These are phyloP conservation scores for Lordiphosa collinella DNA, from an alignment of 1,140 invertebrate genomes.

Conservation along the genomic window DNA sequence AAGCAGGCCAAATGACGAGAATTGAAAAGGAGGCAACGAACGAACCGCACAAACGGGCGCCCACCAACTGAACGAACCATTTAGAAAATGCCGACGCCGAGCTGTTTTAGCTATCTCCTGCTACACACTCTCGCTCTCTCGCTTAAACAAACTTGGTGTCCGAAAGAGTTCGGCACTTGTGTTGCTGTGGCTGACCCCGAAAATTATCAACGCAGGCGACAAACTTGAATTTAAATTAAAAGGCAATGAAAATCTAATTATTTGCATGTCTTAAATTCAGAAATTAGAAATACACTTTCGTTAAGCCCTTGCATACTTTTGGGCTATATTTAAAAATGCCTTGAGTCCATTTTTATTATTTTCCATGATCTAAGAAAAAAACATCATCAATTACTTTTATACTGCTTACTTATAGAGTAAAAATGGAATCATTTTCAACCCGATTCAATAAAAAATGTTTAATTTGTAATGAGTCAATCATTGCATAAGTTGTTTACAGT, in stretches of 20 bases:
- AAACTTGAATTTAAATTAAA: conserved; percentile 75
- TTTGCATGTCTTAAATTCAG: conserved; percentile 6
- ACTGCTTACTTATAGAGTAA: too few relatives aligned
- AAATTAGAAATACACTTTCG: conserved; percentile 23
- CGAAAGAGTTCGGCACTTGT: conserved; percentile 18
- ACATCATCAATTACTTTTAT: too few relatives aligned
- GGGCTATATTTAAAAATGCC: not conserved
- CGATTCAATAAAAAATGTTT: too few relatives aligned
- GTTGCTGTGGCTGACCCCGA: conserved; percentile 46
- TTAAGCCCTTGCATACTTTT: too few relatives aligned
- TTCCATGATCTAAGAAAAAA: too few relatives aligned
- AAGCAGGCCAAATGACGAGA: conserved; percentile 2
- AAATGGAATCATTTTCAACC: too few relatives aligned
- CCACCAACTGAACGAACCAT: conserved; percentile 58
- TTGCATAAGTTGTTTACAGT: too few relatives aligned
- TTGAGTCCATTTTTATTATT: not conserved
- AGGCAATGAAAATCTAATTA: conserved; percentile 22
- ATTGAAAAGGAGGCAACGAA: conserved; percentile 53
- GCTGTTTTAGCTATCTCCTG: conserved; percentile 41
- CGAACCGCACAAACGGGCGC: conserved; percentile 58
- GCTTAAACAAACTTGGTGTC: conserved; percentile 18
- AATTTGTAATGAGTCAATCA: too few relatives aligned
- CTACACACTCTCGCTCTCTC: conserved; percentile 10
- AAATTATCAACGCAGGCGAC: conserved; percentile 60
- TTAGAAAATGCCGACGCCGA: conserved; percentile 43